Evolutionary conservation across 2,113 vertebrate species (phyloP).

Genomic region (Rhea pennata): DNA sequence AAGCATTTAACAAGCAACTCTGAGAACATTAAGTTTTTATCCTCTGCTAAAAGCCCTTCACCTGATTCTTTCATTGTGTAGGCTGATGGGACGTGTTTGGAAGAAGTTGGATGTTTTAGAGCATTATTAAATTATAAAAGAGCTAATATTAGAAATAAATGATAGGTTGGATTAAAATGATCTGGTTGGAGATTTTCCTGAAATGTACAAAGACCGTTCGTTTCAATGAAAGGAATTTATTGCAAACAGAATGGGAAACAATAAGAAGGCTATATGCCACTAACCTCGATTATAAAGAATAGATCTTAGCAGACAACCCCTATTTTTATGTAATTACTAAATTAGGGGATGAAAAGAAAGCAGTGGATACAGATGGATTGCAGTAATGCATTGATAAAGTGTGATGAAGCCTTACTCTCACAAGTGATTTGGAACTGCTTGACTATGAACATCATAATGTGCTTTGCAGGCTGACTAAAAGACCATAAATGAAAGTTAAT

Average conservation of each 20-base stretch:
- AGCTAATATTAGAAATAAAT: slow-evolving; percentile 57
- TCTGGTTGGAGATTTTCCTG: slow-evolving; percentile 42
- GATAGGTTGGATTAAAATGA: slow-evolving; percentile 11
- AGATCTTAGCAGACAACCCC: neutral
- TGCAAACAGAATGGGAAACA: slow-evolving; percentile 15
- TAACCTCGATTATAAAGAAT: neutral
- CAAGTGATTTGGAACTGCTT: neutral
- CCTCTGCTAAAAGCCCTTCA: slow-evolving; percentile 58
- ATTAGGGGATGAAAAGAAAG: neutral
- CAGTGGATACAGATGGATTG: neutral
- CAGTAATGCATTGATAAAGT: neutral
- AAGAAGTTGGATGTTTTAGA: slow-evolving; percentile 60
- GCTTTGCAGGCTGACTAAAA: neutral
- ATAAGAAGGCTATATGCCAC: slow-evolving; percentile 27
- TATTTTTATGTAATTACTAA: neutral
- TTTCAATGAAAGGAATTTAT: slow-evolving; percentile 28
- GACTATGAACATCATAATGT: neutral
- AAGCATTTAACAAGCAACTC: slow-evolving; percentile 60
- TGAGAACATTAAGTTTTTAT: slow-evolving; percentile 59
- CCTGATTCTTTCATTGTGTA: slow-evolving; percentile 48
- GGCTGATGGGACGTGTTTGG: slow-evolving; percentile 46
- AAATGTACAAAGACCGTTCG: neutral
- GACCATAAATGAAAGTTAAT: neutral
- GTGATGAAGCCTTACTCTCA: neutral
- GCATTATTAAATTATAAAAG: slow-evolving; percentile 55